Evolutionary conservation across 2,888 invertebrate genomes (phyloP).

Genomic region (Nemoura dubitans): DNA sequence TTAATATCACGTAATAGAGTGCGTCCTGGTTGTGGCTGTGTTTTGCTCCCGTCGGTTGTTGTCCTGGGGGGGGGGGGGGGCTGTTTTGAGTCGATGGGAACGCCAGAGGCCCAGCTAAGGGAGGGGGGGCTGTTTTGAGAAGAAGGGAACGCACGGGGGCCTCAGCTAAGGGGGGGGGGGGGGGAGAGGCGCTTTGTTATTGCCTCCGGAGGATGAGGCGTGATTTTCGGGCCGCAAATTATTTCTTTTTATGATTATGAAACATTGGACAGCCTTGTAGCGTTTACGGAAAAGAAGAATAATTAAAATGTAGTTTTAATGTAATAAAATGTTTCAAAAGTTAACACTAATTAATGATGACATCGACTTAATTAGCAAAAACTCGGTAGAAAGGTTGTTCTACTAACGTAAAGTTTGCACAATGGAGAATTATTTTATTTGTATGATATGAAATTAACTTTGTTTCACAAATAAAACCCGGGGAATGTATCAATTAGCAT

Average conservation of each 20-base stretch:
- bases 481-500: neutral
- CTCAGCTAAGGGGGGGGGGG: too few species aligned
- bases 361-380: conserved; percentile 27
- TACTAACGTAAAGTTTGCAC: neutral
- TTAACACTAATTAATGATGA: neutral
- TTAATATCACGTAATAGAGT: conserved; percentile 12
- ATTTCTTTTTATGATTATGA: neutral
- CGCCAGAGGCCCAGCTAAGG: neutral
- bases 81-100: neutral
- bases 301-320: conserved; percentile 7
- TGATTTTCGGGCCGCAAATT: neutral
- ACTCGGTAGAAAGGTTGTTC: neutral
- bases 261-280: neutral
- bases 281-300: neutral
- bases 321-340: neutral
- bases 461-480: neutral
- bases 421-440: conserved; percentile 10
- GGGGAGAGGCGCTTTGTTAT: too few species aligned
- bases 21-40: neutral
- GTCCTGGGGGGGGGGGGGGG: neutral
- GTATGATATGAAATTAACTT: neutral
- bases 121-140: neutral
- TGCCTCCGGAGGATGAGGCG: neutral
- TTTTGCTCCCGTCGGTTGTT: neutral
- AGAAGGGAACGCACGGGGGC: neutral